A percentile compares a stretch with the other conserved stretches of the same genome.
These are phyloP conservation scores for Diachasma alloeum DNA, from an alignment of 1,140 invertebrate species.

Conservation along the genomic window DNA sequence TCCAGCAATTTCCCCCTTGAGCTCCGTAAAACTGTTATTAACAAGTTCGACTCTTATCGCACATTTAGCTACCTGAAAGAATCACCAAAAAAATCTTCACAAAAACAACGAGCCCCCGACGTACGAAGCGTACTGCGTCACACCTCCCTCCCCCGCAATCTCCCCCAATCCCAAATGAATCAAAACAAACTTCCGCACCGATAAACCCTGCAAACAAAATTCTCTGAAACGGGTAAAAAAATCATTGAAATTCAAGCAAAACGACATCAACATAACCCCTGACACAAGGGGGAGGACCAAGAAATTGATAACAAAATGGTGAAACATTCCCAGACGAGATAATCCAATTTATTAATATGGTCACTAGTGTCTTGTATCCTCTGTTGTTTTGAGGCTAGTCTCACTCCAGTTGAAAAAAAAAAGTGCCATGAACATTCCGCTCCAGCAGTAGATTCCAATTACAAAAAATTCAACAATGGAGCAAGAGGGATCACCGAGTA, in stretches of 20 bases:
- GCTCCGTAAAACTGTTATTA: conserved; percentile 89
- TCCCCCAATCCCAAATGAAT: too few relatives aligned
- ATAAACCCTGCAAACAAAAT: background rate
- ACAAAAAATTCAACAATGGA: background rate
- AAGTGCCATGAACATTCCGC: background rate
- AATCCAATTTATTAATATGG: conserved; percentile 29
- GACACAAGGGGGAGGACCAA: conserved; percentile 27
- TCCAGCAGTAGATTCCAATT: background rate
- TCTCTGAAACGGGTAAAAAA: background rate
- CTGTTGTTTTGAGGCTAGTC: conserved; percentile 16
- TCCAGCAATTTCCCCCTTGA: conserved; percentile 90
- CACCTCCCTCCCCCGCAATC: background rate
- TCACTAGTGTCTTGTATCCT: conserved; percentile 9
- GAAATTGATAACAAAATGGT: conserved; percentile 38
- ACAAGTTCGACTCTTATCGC: conserved; percentile 92
- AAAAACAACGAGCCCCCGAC: background rate
- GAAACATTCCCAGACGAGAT: conserved; percentile 22
- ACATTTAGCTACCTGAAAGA: conserved; percentile 84
- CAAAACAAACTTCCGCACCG: background rate
- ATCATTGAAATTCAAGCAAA: conserved; percentile 21
- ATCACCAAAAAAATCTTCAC: conserved; percentile 8
- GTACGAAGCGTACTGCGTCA: background rate
- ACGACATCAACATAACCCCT: conserved; percentile 35
- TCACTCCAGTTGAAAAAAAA: background rate
- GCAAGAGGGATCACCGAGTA: background rate